phyloP scores from a whole-genome alignment of 1,140 invertebrate species.

The Drosophila cardini region DNA sequence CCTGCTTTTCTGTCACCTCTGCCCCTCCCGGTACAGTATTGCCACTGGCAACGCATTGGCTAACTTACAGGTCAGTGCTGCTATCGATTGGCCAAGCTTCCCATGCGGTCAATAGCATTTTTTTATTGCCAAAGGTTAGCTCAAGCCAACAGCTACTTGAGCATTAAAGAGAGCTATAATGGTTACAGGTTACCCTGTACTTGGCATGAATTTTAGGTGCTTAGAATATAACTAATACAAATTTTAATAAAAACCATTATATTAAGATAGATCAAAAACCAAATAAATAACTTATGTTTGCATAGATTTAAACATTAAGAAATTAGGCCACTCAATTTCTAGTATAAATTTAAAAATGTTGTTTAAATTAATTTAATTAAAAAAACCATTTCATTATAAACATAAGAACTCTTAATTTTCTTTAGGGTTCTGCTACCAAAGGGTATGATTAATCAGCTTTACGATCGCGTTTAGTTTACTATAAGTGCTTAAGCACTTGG shows the following conservation, averaged over 20 bases:
- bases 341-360: no score
- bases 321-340: no score
- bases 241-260: no score
- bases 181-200: constrained; percentile 3
- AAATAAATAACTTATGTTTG: no score
- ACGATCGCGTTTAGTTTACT: constrained; percentile 48
- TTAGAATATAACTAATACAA: no score
- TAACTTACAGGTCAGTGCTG: constrained; percentile 31
- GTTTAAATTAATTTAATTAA: no score
- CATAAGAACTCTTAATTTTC: not conserved
- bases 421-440: not conserved
- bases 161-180: no score
- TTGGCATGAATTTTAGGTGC: not conserved
- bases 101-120: constrained; percentile 29
- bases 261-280: no score
- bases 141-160: not conserved
- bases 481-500: constrained; percentile 55
- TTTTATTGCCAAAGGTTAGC: constrained; percentile 12
- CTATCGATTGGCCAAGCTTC: constrained; percentile 44
- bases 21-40: constrained; percentile 24
- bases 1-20: not conserved
- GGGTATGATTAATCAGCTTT: constrained; percentile 68
- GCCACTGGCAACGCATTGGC: constrained; percentile 45
- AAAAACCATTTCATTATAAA: no score
- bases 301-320: no score